Conservation (phyloP, 2,888 invertebrate species). For the Drosophila nr. fundita region DNA sequence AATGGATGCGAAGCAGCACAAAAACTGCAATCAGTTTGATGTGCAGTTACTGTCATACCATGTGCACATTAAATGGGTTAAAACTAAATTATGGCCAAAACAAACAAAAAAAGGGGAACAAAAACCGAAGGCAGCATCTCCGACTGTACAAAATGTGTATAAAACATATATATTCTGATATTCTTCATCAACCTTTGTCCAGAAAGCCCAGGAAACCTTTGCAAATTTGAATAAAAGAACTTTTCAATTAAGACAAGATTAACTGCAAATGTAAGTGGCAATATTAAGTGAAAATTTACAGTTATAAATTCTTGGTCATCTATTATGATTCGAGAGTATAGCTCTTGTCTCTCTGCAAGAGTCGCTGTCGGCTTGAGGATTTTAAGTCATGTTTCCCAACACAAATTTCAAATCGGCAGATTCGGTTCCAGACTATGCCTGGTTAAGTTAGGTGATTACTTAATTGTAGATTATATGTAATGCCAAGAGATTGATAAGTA, state of each 20-base stretch:
- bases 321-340: neutral
- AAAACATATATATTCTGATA: neutral
- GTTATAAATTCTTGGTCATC: neutral
- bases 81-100: neutral
- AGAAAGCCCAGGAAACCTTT: neutral
- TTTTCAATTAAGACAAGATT: neutral
- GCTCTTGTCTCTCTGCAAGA: no score
- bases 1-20: neutral
- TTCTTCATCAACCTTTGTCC: neutral
- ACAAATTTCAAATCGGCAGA: neutral
- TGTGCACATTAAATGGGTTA: neutral
- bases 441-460: no score
- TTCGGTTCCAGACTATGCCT: neutral
- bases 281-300: neutral
- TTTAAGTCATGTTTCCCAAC: neutral
- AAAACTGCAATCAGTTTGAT: constrained; percentile 7
- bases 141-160: neutral
- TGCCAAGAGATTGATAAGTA: no score
- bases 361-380: neutral
- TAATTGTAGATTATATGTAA: no score
- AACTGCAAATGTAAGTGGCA: neutral
- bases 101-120: neutral
- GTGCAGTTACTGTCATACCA: neutral
- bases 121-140: neutral
- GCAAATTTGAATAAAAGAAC: neutral